Evolutionary conservation across 2,888 invertebrate species (phyloP).

Genomic region (Drosophila lacicola): DNA sequence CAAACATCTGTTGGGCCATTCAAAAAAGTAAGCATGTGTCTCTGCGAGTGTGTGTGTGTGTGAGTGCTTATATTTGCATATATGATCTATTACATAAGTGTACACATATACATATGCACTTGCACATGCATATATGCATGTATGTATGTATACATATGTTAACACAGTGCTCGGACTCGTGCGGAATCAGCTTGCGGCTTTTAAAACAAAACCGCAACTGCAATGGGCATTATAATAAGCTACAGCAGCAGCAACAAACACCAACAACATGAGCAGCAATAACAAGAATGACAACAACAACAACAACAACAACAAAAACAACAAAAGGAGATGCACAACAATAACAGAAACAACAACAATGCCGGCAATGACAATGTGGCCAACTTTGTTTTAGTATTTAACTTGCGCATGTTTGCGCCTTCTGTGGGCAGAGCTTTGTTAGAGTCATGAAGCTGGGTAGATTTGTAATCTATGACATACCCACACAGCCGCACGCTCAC

Average conservation of each 20-base stretch:
- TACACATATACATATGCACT: background rate
- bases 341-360: background rate
- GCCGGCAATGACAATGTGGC: constrained; percentile 48
- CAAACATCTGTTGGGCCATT: too few relatives aligned
- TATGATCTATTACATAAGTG: background rate
- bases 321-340: background rate
- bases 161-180: constrained; percentile 26
- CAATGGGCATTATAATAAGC: constrained; percentile 61
- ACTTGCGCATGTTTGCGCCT: constrained; percentile 48
- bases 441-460: constrained; percentile 12
- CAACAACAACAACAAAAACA: constrained; percentile 2
- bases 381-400: constrained; percentile 57
- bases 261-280: constrained; percentile 2
- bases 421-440: constrained; percentile 19
- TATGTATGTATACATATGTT: background rate
- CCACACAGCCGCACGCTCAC: background rate
- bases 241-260: constrained; percentile 7
- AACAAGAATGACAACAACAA: background rate
- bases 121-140: background rate
- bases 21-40: background rate
- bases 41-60: background rate
- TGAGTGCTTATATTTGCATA: background rate
- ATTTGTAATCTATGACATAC: constrained; percentile 22
- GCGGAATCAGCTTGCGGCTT: constrained; percentile 58
- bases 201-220: constrained; percentile 58